Percentiles rank a stretch among this genome's conserved stretches.
phyloP scores from a whole-genome alignment of 2,888 invertebrate species.

The Troides oblongomaculatus region DNA sequence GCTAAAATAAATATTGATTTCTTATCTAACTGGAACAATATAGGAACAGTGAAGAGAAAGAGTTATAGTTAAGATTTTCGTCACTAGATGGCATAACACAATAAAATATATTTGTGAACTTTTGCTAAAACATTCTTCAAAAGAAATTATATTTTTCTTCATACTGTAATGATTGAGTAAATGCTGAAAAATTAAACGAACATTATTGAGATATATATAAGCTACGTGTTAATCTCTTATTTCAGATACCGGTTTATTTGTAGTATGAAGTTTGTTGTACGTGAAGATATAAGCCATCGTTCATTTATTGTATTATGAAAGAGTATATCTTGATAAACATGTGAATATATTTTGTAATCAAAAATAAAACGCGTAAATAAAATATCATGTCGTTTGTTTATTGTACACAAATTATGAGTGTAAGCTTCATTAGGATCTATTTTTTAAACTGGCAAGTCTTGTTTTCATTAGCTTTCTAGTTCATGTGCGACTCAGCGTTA shows the following conservation, averaged over 20 bases:
- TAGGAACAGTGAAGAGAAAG: not conserved
- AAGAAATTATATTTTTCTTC: too few relatives aligned
- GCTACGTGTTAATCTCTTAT: not conserved
- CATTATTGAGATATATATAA: not conserved
- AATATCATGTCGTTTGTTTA: not conserved
- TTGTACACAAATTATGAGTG: not conserved
- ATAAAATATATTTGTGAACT: too few relatives aligned
- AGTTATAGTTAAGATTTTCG: not conserved
- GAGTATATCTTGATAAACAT: slow-evolving; percentile 19
- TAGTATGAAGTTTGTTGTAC: slow-evolving; percentile 3
- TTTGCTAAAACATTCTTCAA: too few relatives aligned
- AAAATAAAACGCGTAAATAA: slow-evolving; percentile 4
- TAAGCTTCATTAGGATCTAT: too few relatives aligned
- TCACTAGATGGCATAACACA: too few relatives aligned
- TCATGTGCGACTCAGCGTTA: too few relatives aligned
- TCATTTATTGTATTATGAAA: slow-evolving; percentile 10
- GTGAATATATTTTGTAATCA: slow-evolving; percentile 12
- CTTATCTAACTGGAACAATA: not conserved
- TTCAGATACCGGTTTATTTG: slow-evolving; percentile 15
- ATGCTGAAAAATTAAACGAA: too few relatives aligned
- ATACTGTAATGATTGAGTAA: too few relatives aligned
- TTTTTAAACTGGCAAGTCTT: too few relatives aligned
- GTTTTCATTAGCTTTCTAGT: too few relatives aligned
- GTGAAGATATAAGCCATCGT: slow-evolving; percentile 16
- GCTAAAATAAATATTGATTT: too few relatives aligned